phyloP scores from a whole-genome alignment of 2,797 vertebrate species.

The Furcifer pardalis region DNA sequence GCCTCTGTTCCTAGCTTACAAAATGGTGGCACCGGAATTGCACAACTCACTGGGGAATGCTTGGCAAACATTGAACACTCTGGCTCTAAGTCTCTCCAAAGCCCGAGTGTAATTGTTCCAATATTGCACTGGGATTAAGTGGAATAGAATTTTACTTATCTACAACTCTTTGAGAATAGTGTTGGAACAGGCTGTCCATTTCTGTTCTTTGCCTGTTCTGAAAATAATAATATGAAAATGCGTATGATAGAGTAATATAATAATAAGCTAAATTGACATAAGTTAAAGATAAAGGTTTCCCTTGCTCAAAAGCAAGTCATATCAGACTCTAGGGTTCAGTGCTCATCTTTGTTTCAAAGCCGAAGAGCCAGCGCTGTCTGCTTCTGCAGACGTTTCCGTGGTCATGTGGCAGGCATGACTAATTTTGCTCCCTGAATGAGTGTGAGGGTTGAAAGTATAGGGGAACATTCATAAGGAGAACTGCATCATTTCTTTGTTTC shows the following conservation, averaged over 20 bases:
- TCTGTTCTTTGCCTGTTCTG: background rate
- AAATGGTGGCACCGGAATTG: background rate
- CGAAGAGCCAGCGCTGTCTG: too few relatives aligned
- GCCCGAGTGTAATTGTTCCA: conserved; percentile 5
- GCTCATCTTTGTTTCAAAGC: too few relatives aligned
- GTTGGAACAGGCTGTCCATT: conserved; percentile 14
- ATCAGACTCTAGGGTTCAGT: too few relatives aligned
- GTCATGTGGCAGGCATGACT: too few relatives aligned
- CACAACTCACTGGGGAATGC: background rate
- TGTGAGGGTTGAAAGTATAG: too few relatives aligned
- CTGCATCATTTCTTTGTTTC: too few relatives aligned
- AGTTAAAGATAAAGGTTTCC: too few relatives aligned
- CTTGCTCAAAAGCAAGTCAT: too few relatives aligned
- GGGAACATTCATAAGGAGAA: too few relatives aligned
- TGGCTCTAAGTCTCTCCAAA: background rate
- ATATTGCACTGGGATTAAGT: background rate
- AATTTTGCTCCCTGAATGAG: too few relatives aligned
- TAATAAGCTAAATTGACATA: background rate
- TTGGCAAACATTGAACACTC: background rate
- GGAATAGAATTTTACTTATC: conserved; percentile 34
- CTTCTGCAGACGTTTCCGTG: too few relatives aligned
- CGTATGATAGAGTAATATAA: background rate
- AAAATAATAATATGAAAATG: background rate
- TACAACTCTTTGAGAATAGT: conserved; percentile 36
- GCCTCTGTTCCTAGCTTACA: background rate